Conservation (phyloP, 2,797 vertebrate species). For the Chelon auratus region DNA sequence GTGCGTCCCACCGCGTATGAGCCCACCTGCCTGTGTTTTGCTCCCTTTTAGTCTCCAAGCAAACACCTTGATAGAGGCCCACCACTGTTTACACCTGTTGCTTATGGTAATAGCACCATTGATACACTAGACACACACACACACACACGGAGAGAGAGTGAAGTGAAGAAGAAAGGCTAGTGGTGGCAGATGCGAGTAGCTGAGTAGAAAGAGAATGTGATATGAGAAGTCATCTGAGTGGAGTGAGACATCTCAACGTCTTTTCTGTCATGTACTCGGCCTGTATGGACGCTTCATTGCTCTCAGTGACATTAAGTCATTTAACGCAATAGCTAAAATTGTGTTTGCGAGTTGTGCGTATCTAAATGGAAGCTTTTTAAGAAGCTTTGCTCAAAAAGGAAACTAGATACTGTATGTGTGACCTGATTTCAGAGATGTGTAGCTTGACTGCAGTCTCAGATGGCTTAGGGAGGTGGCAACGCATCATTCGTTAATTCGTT, state of each 20-base stretch:
- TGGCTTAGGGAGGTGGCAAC: neutral
- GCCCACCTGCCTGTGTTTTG: conserved; percentile 49
- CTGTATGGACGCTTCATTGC: neutral
- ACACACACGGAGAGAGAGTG: neutral
- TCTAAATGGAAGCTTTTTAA: neutral
- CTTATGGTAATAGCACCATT: conserved; percentile 54
- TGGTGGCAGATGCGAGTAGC: conserved; percentile 9
- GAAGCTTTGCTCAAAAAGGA: too few species aligned
- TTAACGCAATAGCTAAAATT: neutral
- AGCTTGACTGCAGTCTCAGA: neutral
- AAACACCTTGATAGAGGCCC: conserved; percentile 56
- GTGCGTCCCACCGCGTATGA: conserved; percentile 14
- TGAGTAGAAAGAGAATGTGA: conserved; percentile 22
- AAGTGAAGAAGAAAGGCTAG: conserved; percentile 10
- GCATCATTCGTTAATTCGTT: too few species aligned
- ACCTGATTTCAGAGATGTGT: neutral
- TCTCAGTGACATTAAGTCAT: neutral
- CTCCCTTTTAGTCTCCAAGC: conserved; percentile 50
- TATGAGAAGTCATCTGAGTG: conserved; percentile 8
- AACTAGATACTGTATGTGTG: too few species aligned
- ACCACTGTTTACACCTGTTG: conserved; percentile 64
- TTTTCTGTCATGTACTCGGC: neutral
- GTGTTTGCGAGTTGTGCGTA: neutral
- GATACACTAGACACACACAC: conserved; percentile 29
- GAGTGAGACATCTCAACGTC: neutral